Percentiles rank a stretch among this genome's conserved stretches.
Conservation (phyloP, 1,140 invertebrate species). For the Harlomillsia oculata region DNA sequence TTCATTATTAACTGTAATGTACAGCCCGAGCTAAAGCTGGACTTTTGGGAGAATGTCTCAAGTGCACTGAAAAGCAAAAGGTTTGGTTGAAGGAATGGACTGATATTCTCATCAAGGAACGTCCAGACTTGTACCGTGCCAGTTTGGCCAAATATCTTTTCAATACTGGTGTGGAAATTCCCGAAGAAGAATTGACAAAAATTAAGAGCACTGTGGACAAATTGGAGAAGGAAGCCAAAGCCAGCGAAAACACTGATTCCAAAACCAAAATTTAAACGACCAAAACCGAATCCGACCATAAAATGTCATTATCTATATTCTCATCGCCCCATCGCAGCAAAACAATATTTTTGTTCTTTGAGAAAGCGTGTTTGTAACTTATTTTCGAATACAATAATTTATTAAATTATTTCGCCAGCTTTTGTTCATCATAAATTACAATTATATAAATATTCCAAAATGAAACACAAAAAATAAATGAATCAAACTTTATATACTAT, state of each 20-base stretch:
- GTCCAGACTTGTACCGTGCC: constrained; percentile 21
- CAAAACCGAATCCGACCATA: no score
- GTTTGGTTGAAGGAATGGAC: constrained; percentile 13
- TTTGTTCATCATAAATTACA: no score
- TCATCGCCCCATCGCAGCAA: no score
- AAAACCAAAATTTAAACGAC: no score
- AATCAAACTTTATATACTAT: no score
- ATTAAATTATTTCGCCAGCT: no score
- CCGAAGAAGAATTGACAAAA: constrained; percentile 19
- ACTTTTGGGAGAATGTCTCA: constrained; percentile 23
- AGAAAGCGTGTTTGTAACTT: no score
- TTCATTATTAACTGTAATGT: background rate
- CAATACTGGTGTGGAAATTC: constrained; percentile 20
- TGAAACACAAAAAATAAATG: no score
- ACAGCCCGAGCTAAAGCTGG: constrained; percentile 25
- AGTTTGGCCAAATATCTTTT: constrained; percentile 21
- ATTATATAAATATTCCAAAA: no score
- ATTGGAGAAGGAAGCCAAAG: background rate
- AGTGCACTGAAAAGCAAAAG: constrained; percentile 25
- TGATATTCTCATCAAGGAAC: constrained; percentile 12
- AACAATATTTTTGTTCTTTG: no score
- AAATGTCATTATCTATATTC: no score
- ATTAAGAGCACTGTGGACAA: constrained; percentile 13
- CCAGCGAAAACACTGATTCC: background rate
- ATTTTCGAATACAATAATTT: no score